Conservation (phyloP, 2,113 vertebrate species). For the Pandion haliaetus region DNA sequence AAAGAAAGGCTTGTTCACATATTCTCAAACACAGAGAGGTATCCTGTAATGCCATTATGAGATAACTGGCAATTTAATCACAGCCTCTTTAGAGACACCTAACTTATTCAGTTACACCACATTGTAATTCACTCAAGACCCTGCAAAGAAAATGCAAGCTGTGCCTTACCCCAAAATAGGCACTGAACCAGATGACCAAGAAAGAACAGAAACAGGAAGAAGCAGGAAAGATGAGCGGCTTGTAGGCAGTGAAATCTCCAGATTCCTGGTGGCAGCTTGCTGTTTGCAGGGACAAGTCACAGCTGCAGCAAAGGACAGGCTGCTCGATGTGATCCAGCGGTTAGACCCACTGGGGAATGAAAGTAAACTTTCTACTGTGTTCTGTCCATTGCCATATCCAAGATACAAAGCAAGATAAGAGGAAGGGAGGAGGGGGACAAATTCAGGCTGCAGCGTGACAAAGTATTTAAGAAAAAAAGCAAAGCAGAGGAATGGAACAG, state of each 20-base stretch:
- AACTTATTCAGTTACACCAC: background rate
- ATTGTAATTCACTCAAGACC: background rate
- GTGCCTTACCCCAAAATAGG: slow-evolving; percentile 9
- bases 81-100: background rate
- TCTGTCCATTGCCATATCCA: background rate
- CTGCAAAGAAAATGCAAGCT: slow-evolving; percentile 23
- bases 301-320: background rate
- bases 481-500: background rate
- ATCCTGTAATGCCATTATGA: background rate
- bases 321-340: background rate
- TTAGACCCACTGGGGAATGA: background rate
- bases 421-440: background rate
- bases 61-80: slow-evolving; percentile 22
- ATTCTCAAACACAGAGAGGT: background rate
- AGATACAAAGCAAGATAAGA: slow-evolving; percentile 16
- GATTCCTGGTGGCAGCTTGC: background rate
- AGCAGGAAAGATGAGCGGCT: background rate
- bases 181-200: background rate
- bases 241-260: background rate
- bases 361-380: background rate
- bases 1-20: background rate
- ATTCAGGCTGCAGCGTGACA: background rate
- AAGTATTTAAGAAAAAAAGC: background rate
- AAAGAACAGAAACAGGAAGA: background rate
- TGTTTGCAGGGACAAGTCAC: background rate